These are phyloP conservation scores for Haliclona indistincta DNA, from an alignment of 37 sponge, comb jelly and placozoan species.

Conservation along the genomic window DNA sequence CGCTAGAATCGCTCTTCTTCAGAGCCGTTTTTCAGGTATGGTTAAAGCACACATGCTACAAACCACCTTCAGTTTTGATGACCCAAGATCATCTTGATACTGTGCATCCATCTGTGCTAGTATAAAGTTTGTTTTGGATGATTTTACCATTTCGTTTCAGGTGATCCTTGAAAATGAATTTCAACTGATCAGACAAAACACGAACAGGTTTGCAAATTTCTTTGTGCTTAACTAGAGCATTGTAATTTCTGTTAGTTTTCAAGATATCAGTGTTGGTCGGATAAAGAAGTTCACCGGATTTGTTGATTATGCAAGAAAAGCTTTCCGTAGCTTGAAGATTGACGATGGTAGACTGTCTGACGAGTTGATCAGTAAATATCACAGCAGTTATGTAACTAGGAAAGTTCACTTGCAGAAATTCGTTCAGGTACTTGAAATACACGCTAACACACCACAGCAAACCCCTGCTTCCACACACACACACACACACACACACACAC, in stretches of 20 bases:
- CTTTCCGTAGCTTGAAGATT: background rate
- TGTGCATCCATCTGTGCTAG: background rate
- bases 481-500: no score
- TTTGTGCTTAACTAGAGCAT: no score
- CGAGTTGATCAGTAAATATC: background rate
- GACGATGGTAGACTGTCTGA: background rate
- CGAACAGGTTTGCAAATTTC: no score
- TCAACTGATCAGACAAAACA: background rate
- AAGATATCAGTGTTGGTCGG: background rate
- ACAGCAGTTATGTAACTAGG: background rate
- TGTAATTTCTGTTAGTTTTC: no score
- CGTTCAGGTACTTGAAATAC: background rate
- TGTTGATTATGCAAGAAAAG: background rate
- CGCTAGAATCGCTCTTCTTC: conserved; percentile 41
- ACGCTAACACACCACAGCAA: no score
- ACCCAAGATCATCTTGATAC: background rate
- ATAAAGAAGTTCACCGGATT: conserved; percentile 1
- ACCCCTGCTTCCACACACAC: no score
- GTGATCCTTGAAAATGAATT: conserved; percentile 4
- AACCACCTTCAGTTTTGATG: background rate
- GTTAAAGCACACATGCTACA: background rate
- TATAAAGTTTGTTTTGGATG: background rate
- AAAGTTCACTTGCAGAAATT: background rate
- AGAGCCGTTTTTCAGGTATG: conserved; percentile 58
- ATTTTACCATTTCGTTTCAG: background rate